Evolutionary conservation across 2,888 invertebrate species (phyloP), one percentile per base, ranked within the genome.

Genomic region (Ceriagrion tenellum): DNA sequence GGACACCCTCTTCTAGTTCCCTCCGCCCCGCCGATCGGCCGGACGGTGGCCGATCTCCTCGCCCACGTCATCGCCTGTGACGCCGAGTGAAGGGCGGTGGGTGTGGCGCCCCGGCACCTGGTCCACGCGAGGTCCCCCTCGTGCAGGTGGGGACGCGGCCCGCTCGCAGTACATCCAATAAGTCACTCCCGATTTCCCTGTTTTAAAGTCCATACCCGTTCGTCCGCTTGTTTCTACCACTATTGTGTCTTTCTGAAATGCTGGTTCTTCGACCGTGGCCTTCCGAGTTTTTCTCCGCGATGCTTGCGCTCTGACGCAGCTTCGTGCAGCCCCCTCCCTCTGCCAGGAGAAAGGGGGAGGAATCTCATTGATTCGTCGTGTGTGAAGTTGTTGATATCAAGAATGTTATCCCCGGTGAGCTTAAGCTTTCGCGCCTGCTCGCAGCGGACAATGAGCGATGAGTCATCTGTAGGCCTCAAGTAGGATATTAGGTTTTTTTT

Each of bases 81-180:
- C 91, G 91, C 63, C 93, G 47, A 40, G n/a, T 69, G 93, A 63
- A 69, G 69, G 63, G 69, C 63, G 69, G 93, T 93, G 93, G 93
- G 93, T 93, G 93, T 93, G 93, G 93, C 93, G 93, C 69, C 93
- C 59, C 69, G 81, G 69, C 93, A 63, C 47, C 93, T 63, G n/a
- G 89, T 55, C n/a, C 69, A 26, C 93, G 69, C 69, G 35, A 30
- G 12, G 12, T 69, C 10, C 35, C 81, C 35, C 30, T 35, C 35
- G 16, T 59, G 4, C 35, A 18, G 23, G 81, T 3, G 81, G 8
- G 35, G 81, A 16, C 30, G 81, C 18, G 81, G 30, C 13, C 16
- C 35, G 30, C 35, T 18, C 35, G 81, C 13, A 47, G 47, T 47
- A 20, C 12, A 35, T 81, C 81, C 81, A 23, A 35, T 81, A 30